Percentiles rank a stretch among this genome's conserved stretches.
Evolutionary conservation across 2,113 vertebrate species (phyloP).

Genomic region (Alosa alosa): DNA sequence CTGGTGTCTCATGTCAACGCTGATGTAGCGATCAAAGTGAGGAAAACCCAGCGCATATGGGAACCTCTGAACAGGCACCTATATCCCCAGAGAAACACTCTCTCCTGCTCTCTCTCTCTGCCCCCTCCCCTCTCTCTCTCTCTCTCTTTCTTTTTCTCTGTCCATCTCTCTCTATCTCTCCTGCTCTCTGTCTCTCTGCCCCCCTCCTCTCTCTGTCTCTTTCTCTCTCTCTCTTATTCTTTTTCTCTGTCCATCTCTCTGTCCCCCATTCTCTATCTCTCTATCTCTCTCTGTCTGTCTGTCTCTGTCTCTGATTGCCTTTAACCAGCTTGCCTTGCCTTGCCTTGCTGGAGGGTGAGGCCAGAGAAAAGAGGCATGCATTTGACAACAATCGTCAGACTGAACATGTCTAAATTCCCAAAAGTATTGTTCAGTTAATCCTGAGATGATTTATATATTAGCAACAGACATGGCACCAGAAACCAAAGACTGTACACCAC

Average conservation of each 20-base stretch:
- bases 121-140: background rate
- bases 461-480: background rate
- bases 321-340: background rate
- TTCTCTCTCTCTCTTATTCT: background rate
- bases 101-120: constrained; percentile 12
- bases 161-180: background rate
- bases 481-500: too few relatives aligned
- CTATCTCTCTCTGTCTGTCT: background rate
- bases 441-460: background rate
- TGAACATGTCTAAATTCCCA: background rate
- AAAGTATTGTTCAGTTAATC: background rate
- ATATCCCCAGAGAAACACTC: background rate
- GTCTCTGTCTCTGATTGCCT: background rate
- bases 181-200: background rate
- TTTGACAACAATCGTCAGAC: background rate
- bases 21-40: constrained; percentile 28
- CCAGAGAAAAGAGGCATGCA: background rate
- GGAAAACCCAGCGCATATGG: too few relatives aligned
- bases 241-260: background rate
- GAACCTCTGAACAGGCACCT: background rate
- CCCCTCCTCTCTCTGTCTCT: background rate
- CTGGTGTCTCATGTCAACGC: constrained; percentile 47
- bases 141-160: background rate
- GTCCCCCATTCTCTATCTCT: background rate
- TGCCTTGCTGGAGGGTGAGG: background rate